Conservation (phyloP, 2,113 vertebrate genomes). For the Lepus timidus region DNA sequence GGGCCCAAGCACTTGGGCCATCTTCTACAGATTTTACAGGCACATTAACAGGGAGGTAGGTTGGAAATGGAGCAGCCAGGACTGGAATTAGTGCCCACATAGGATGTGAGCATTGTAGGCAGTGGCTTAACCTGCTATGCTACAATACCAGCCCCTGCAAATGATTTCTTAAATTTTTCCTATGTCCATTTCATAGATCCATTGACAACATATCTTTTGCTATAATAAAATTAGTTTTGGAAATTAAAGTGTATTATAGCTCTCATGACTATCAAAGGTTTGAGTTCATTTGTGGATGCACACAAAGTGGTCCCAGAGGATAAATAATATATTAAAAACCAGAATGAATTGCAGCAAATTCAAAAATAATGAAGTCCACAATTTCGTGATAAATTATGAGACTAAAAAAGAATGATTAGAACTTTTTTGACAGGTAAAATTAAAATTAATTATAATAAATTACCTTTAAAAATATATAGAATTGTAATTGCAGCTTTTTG, state of each 20-base stretch:
- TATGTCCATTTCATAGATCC: neutral
- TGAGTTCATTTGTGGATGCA: neutral
- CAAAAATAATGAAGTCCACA: neutral
- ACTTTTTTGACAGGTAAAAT: neutral
- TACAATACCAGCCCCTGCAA: neutral
- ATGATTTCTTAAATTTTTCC: neutral
- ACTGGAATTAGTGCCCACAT: too few species aligned
- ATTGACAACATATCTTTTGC: conserved; percentile 6
- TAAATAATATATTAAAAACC: neutral
- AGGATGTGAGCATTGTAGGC: too few species aligned
- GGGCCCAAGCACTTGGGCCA: too few species aligned
- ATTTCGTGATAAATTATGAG: neutral
- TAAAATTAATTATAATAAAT: conserved; percentile 17
- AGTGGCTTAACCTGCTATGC: too few species aligned
- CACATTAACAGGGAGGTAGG: too few species aligned
- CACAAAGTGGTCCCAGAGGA: neutral
- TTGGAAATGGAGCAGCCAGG: too few species aligned
- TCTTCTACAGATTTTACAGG: too few species aligned
- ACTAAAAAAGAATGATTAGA: neutral
- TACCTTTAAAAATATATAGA: neutral
- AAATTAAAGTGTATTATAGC: conserved; percentile 14
- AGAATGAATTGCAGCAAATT: neutral
- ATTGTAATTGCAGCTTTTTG: neutral
- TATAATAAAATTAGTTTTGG: conserved; percentile 1
- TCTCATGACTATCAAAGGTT: neutral